Evolutionary conservation across 2,888 invertebrate species (phyloP), one percentile per base, ranked within the genome.

Genomic region (Andrena fulva): DNA sequence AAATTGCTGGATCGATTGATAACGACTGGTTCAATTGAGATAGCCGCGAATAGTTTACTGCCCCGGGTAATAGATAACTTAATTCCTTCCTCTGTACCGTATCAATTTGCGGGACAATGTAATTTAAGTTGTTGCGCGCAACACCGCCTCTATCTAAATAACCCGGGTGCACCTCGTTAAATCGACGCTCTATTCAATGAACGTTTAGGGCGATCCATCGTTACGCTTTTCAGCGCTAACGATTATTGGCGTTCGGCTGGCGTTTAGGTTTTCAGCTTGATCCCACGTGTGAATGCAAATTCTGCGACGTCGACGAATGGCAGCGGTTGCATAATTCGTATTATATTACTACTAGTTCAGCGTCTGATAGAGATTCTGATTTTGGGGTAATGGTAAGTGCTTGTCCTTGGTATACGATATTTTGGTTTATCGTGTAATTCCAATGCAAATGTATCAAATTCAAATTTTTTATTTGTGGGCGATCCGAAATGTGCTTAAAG

Each of bases 1-100:
- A 72, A 77, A 73, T 72, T 52, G 68, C 10, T 64, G 56, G 79
- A 68, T 69, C 63, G 56, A 80, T 80, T 68, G 80, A 79, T 80
- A 79, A 79, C 63, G 42, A 59, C 67, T 68, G 31, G 79, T 59
- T 64, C 56, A 64, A 73, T 79, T 64, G 62, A 79, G 62, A 78
- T 68, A 80, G 56, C 68, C 68, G 68, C 35, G 68, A 68, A 78
- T 56, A 62, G 63, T 67, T 72, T 80, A 71, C 66, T 27, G 31
- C 33, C 10, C 20, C 12, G 8, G 62, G 59, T 67, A 77, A 77
- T 31, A 66, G 81, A 76, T 81, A 81, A 81, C 73, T 83, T 83
- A 81, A 83, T 83, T 81, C 70, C 82, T 66, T 74, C 70, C 35
- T 67, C n/a, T 29, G 42, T 48, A 35, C 70, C 31, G 64, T 69